These are phyloP conservation scores for Nettapus auritus DNA, from an alignment of 2,113 vertebrate genomes.

Conservation along the genomic window DNA sequence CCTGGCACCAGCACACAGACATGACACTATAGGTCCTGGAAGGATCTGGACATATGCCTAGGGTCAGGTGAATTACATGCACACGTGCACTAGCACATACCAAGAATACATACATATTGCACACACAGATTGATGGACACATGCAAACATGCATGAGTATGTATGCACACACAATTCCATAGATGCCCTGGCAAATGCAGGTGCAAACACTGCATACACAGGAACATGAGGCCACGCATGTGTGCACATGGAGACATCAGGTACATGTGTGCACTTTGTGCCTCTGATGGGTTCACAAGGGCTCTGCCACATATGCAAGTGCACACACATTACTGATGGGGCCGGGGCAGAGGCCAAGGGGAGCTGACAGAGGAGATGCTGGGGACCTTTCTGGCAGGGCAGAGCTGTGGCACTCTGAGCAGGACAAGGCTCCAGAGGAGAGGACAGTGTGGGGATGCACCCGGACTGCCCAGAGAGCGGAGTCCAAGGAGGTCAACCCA, in stretches of 20 bases:
- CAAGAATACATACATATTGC: neutral
- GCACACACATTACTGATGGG: too few relatives aligned
- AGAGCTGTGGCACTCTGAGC: neutral
- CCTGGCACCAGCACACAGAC: neutral
- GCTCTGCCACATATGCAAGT: neutral
- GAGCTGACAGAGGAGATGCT: neutral
- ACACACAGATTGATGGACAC: neutral
- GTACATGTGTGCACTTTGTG: too few relatives aligned
- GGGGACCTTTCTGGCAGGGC: neutral
- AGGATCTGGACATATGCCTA: neutral
- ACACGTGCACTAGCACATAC: neutral
- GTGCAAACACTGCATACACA: neutral
- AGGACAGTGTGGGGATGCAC: neutral
- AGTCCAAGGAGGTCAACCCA: neutral
- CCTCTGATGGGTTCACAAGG: too few relatives aligned
- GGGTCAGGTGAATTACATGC: neutral
- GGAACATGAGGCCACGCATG: neutral
- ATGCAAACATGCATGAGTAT: neutral
- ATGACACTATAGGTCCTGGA: neutral
- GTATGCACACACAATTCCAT: neutral
- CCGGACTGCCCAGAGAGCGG: neutral
- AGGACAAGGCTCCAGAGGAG: neutral
- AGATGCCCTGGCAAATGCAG: neutral
- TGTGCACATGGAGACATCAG: too few relatives aligned
- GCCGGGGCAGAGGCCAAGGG: neutral